Evolutionary conservation across 1,140 invertebrate species (phyloP), one percentile per base, ranked within the genome.

Genomic region (Drosophila suzukii): DNA sequence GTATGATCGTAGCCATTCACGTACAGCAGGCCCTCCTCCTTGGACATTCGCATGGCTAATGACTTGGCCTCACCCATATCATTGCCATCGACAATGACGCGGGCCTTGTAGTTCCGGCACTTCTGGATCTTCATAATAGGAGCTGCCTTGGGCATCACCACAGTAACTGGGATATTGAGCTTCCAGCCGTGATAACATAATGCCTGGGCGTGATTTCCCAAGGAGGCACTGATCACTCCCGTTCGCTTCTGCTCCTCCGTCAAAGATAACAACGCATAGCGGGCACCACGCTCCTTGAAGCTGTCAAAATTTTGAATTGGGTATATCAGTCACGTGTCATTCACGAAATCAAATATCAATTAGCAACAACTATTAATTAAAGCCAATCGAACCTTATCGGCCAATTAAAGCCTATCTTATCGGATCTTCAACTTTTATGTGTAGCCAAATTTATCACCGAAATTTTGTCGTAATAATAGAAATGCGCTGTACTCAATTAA

Each of bases 81-180:
- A 20, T 94, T 93, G 4, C 98, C 98, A 15, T 96, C 93, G 4
- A 98, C 95, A 12, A 98, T 94, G 11, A 99, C 97, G 43, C 95
- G 95, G 1, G 98, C 98, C 13, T 97, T 97, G 86, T 95, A 97
- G 59, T 96, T 95, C 50, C 95, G 94, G 91, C 98, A 99, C 54
- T 96, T 95, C 73, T 97, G 94, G 46, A 99, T 96, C 93, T 99
- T 99, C 97, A 98, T 98, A 44, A 99, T 96, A 0, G 97, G 97
- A 0, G 97, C 97, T 2, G 97, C 94, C 12, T 96, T 95, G 0
- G 98, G 98, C 98, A 99, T 99, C 0, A 99, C 96, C 3, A 99
- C 98, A 0, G 97, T 98, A 0, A 98, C 96, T 0, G 97, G 96
- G 47, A 99, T 96, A 6, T 94, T 94, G 0, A 99, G 93, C 62